Percentiles rank a stretch among this genome's conserved stretches.
phyloP scores from a whole-genome alignment of 2,113 vertebrate species.

The Oxyura jamaicensis region DNA sequence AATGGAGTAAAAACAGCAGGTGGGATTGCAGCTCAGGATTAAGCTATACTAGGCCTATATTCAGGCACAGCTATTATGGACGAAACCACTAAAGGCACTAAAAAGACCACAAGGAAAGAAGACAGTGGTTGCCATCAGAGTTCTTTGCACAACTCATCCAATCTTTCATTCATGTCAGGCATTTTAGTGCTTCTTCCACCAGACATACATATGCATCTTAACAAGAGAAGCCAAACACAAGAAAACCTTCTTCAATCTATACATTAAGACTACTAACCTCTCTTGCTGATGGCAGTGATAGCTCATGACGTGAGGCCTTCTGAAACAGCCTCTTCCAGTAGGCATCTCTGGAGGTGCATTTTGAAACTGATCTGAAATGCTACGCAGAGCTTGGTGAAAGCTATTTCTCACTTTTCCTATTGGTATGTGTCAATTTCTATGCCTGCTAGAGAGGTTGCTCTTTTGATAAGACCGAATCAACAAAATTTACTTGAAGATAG shows the following conservation, averaged over 20 bases:
- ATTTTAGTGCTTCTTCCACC: neutral
- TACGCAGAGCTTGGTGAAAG: neutral
- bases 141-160: rapidly evolving
- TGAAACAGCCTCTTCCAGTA: neutral
- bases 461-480: neutral
- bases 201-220: neutral
- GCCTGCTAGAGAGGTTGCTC: neutral
- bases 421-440: neutral
- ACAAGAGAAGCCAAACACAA: neutral
- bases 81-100: neutral
- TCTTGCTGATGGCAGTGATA: neutral
- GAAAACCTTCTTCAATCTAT: neutral
- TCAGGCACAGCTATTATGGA: neutral
- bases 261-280: neutral
- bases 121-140: neutral
- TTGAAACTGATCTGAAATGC: neutral
- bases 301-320: neutral
- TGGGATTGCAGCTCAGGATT: neutral
- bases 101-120: neutral
- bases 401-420: neutral
- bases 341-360: neutral
- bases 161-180: neutral
- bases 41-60: neutral
- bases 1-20: neutral
- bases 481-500: neutral